Evolutionary conservation across 1,140 invertebrate genomes (phyloP), one percentile per base, ranked within the genome.

Genomic region (Hycleus phaleratus): DNA sequence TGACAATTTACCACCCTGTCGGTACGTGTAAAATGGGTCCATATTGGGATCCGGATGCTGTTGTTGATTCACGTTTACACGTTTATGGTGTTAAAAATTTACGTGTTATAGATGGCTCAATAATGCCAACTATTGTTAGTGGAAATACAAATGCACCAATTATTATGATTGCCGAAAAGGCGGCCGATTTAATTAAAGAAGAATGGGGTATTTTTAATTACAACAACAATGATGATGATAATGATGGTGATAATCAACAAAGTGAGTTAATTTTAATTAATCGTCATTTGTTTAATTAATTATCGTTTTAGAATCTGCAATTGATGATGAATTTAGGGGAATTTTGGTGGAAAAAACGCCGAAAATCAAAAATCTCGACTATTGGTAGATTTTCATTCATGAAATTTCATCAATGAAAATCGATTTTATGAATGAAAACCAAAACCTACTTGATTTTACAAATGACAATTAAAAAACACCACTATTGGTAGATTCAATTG

Each of bases 161-260:
- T 0, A 85, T 90, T 40, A 89, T 87, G 81, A 87, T 92, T 44
- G 88, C 79, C 0, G 88, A 91, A 68, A 90, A 89, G 67, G 87
- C 79, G 0, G 79, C 82, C 3, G 86, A 91, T 61, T 78, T 88
- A 70, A 83, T 89, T 45, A 87, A 82, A 70, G 76, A 79, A 64
- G 75, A 80, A 63, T 80, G 81, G 75, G 55, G 65, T 32, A 50
- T 46, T 10, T 18, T 18, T 18, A 18, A 18, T 18, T 18, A 18
- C 18, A 18, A 18, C 12, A 12, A 12, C 1, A 18, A 18, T 18
- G 1, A 18, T 18, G 18, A 1, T 18, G 1, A 18, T 18, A 1
- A 1, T 18, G 18, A 18, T 18, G 18, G 2, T 18, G 18, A 18
- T 18, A 18, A 18, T 18, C 18, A 18, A 18, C 18, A 18, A 18